Evolutionary conservation across 1,140 invertebrate species (phyloP).

Genomic region (Leptopilina boulardi): DNA sequence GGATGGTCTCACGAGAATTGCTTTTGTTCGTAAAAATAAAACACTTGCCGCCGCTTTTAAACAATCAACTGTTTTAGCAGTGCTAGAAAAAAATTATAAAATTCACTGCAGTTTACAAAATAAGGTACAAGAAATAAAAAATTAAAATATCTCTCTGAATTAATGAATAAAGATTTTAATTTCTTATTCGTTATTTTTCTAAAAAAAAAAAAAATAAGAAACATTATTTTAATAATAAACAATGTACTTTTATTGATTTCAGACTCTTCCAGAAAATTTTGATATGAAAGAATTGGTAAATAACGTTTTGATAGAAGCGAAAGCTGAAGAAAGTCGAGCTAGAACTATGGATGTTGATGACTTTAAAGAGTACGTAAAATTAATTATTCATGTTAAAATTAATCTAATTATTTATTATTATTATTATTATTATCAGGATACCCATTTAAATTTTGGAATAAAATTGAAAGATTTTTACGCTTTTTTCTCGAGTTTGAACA

Average conservation of each 20-base stretch:
- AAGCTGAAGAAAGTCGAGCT: slow-evolving; percentile 88
- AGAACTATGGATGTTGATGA: slow-evolving; percentile 98
- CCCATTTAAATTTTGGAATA: too few relatives aligned
- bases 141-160: slow-evolving; percentile 32
- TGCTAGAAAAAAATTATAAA: slow-evolving; percentile 95
- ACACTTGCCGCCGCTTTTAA: slow-evolving; percentile 91
- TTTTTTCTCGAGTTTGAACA: too few relatives aligned
- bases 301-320: slow-evolving; percentile 81
- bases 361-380: slow-evolving; percentile 84
- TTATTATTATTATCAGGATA: too few relatives aligned
- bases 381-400: too few relatives aligned
- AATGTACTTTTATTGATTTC: slow-evolving; percentile 64
- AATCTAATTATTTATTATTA: too few relatives aligned
- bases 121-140: slow-evolving; percentile 85
- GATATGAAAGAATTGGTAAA: slow-evolving; percentile 91
- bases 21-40: slow-evolving; percentile 97
- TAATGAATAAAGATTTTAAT: slow-evolving; percentile 25
- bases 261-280: slow-evolving; percentile 89
- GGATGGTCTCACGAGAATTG: slow-evolving; percentile 97
- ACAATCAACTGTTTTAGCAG: slow-evolving; percentile 87
- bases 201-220: not conserved
- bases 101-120: slow-evolving; percentile 91
- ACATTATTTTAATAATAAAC: too few relatives aligned
- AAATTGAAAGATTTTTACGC: too few relatives aligned
- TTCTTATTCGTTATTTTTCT: too few relatives aligned